Evolutionary conservation across 2,888 invertebrate genomes (phyloP), one percentile per base, ranked within the genome.

Genomic region (Holacanthella duospinosa): DNA sequence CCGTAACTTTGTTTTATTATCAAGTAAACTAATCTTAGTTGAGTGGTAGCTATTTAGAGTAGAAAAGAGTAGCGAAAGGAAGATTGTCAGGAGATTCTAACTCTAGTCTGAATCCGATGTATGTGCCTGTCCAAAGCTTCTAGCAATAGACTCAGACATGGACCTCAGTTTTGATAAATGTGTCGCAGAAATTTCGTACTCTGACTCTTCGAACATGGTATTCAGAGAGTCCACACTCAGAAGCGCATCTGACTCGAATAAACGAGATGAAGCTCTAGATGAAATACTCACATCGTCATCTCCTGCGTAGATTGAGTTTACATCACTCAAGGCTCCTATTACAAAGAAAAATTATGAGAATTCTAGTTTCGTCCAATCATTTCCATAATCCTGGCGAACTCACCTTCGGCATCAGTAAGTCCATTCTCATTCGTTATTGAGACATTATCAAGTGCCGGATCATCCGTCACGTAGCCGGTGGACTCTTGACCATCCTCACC

Each of bases 401-500:
- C 73, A 82, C 82, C 90, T 81, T 91, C 90, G 12, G 89, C 89
- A 79, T 90, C 90, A 1, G 89, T 90, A 55, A 90, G 82, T 9
- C 89, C 89, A 25, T 88, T 86, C 78, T 90, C 90, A 78, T 90
- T 89, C 24, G 89, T 78, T 82, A 90, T 85, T 48, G 89, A 89
- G 59, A 88, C 85, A 78, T 90, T 89, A 78, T 90, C 89, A 16
- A 89, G 80, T 21, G 88, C 89, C 1, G 89, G 89, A 78, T 90
- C 89, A 78, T 90, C 89, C 0, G 89, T 89, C n/a, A 87, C 88
- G 76, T 89, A 90, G 28, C 89, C 89, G 73, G 83, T 82, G 57
- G 80, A 74, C 67, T 82, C 81, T 57, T 79, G 79, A 25, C 65
- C 68, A 16, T 80, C 80, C 67, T 81, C 84, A n/a, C 83, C 83